Conservation (phyloP, 2,113 vertebrate species). For the Platysternon megacephalum region DNA sequence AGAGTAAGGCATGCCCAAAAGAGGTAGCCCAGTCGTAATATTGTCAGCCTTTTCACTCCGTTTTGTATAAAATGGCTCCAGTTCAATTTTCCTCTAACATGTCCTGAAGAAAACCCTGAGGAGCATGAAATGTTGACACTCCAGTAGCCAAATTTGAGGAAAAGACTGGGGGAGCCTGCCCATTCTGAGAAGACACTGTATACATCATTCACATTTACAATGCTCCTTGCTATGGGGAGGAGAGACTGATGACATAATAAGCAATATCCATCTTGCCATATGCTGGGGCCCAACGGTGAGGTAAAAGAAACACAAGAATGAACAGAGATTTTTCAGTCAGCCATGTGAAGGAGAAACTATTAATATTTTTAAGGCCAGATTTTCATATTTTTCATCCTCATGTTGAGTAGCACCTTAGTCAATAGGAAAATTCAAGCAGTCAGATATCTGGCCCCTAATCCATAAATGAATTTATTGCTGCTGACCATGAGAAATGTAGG, state of each 20-base stretch:
- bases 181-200: constrained; percentile 32
- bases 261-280: not conserved
- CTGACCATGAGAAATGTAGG: not conserved
- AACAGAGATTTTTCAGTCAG: constrained; percentile 18
- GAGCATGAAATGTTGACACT: not conserved
- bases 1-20: not conserved
- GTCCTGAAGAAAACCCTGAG: not conserved
- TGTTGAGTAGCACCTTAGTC: not conserved
- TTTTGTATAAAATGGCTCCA: not conserved
- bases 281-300: constrained; percentile 25
- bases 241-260: constrained; percentile 19
- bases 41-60: not conserved
- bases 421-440: not conserved
- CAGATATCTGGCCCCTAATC: not conserved
- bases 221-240: not conserved
- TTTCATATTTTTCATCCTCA: not conserved
- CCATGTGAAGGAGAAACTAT: not conserved
- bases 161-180: not conserved
- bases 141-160: not conserved
- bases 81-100: not conserved
- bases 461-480: not conserved
- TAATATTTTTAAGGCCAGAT: not conserved
- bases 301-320: constrained; percentile 26
- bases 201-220: constrained; percentile 18
- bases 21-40: not conserved